Percentiles rank a stretch among this genome's conserved stretches.
Evolutionary conservation across 2,113 vertebrate genomes (phyloP).

Genomic region (Lagenorhynchus albirostris): DNA sequence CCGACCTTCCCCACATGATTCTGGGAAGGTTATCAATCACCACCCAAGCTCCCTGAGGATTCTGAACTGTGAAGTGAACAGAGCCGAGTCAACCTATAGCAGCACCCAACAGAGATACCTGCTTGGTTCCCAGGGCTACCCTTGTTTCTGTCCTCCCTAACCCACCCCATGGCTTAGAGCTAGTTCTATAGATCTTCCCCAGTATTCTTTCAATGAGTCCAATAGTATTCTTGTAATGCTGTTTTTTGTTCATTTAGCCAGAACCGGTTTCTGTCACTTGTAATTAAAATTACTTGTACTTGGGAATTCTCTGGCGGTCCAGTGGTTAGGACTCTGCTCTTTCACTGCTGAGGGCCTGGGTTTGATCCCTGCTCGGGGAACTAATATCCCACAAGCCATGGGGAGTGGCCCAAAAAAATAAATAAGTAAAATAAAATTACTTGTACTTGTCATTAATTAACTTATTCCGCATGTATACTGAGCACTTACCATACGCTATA

Average conservation of each 20-base stretch:
- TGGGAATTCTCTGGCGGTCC: neutral
- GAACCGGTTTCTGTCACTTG: neutral
- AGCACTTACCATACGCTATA: neutral
- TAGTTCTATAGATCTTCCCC: neutral
- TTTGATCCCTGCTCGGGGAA: neutral
- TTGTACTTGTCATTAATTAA: neutral
- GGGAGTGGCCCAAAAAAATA: neutral
- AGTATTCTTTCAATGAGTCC: neutral
- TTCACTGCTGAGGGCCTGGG: neutral
- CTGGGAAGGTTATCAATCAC: neutral
- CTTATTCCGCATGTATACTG: neutral
- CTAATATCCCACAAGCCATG: too few relatives aligned
- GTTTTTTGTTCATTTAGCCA: neutral
- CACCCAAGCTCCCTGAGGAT: neutral
- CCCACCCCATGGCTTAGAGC: neutral
- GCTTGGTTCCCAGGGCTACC: neutral
- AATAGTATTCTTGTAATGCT: neutral
- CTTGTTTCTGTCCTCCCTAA: neutral
- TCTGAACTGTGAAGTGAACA: neutral
- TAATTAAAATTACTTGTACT: neutral
- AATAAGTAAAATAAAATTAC: neutral
- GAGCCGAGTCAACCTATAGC: rapidly evolving
- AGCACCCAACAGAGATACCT: neutral
- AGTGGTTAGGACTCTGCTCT: rapidly evolving
- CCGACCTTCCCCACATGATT: neutral